phyloP scores from a whole-genome alignment of 2,797 vertebrate genomes.

The Hoplostethus atlanticus region DNA sequence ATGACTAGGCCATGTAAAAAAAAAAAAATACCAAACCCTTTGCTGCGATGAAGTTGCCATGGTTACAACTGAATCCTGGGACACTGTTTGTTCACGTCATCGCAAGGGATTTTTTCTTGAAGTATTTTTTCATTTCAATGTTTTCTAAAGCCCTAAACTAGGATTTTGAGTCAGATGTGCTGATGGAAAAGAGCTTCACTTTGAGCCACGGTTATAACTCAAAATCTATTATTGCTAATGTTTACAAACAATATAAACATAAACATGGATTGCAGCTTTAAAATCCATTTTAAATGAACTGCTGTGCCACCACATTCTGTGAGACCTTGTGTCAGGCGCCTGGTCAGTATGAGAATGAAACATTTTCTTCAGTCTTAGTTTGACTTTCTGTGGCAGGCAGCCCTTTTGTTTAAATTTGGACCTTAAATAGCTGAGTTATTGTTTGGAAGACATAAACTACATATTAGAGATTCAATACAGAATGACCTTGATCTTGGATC shows the following conservation, averaged over 20 bases:
- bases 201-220: not conserved
- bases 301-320: not conserved
- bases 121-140: constrained; percentile 1
- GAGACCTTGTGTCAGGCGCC: not conserved
- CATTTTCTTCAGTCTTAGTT: not conserved
- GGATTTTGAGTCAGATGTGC: not conserved
- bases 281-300: not conserved
- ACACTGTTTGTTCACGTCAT: constrained; percentile 37
- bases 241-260: not conserved
- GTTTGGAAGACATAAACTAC: not conserved
- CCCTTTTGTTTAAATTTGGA: not conserved
- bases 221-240: not conserved
- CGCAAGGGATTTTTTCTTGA: not conserved
- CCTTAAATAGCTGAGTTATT: constrained; percentile 4
- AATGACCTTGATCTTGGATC: not conserved
- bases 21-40: constrained; percentile 59
- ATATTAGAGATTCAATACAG: not conserved
- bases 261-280: not conserved
- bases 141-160: not conserved
- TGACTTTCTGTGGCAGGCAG: not conserved
- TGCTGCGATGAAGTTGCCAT: constrained; percentile 67
- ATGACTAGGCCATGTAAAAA: constrained; percentile 78
- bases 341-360: not conserved
- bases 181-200: not conserved
- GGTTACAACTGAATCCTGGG: constrained; percentile 54